These are phyloP conservation scores for Helicorthomorpha holstii DNA, from an alignment of 1,140 invertebrate species.

Conservation along the genomic window DNA sequence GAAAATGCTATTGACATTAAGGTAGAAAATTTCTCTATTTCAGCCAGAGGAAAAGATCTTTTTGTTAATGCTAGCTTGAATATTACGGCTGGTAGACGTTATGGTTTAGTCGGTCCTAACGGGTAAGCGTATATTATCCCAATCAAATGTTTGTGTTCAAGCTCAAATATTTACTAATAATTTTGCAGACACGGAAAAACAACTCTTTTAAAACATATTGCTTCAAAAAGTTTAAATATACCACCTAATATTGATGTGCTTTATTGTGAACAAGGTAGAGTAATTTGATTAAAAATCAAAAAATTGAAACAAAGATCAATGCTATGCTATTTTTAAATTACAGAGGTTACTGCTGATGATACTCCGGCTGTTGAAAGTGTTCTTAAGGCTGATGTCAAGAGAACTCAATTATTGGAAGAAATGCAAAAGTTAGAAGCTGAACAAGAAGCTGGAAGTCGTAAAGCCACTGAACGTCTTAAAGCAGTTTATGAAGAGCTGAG, in stretches of 20 bases:
- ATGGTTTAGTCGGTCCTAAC: conserved; percentile 96
- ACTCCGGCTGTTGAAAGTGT: conserved; percentile 82
- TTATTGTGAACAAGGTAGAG: conserved; percentile 80
- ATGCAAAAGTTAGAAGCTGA: conserved; percentile 59
- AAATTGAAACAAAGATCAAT: background rate
- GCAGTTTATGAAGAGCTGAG: conserved; percentile 90
- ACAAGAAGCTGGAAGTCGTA: conserved; percentile 42
- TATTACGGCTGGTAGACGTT: conserved; percentile 83
- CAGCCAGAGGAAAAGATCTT: conserved; percentile 91
- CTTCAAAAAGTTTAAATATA: conserved; percentile 69
- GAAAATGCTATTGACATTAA: conserved; percentile 97
- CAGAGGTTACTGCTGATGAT: conserved; percentile 83
- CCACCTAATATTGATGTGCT: conserved; percentile 94
- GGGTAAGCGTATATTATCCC: conserved; percentile 35
- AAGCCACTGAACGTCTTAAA: conserved; percentile 58
- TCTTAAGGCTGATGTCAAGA: conserved; percentile 77
- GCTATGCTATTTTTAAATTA: conserved; percentile 14
- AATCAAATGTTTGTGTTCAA: background rate
- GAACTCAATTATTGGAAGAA: conserved; percentile 62
- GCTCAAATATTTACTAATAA: background rate
- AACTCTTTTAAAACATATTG: conserved; percentile 87
- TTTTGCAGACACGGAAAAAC: conserved; percentile 83
- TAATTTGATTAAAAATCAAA: background rate
- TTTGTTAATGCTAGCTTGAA: conserved; percentile 92
- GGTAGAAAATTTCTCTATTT: conserved; percentile 75